Conservation (phyloP, 2,888 invertebrate genomes). For the Thecophora atra region DNA sequence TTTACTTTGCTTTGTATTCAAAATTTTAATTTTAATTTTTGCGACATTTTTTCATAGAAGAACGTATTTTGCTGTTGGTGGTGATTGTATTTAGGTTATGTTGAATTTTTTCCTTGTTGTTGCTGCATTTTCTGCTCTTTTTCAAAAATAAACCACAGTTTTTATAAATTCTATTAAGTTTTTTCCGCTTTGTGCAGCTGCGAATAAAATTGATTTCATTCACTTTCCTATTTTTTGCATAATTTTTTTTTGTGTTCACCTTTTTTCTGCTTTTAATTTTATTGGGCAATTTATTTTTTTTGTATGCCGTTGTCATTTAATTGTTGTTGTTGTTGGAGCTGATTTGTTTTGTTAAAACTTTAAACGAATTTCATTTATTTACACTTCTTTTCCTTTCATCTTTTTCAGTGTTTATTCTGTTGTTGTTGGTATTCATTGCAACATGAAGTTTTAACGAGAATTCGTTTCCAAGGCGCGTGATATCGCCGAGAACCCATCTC, state of each 20-base stretch:
- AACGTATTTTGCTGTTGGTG: background rate
- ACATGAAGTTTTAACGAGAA: constrained; percentile 30
- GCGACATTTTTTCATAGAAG: background rate
- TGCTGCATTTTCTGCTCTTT: constrained; percentile 6
- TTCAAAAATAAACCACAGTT: too few relatives aligned
- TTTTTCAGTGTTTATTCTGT: background rate
- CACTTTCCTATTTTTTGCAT: background rate
- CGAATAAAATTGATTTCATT: constrained; percentile 18
- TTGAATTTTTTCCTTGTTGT: constrained; percentile 1
- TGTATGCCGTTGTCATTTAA: background rate
- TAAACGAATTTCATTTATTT: constrained; percentile 10
- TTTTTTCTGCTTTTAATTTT: background rate
- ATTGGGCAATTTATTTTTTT: background rate
- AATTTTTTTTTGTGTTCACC: background rate
- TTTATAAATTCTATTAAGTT: too few relatives aligned
- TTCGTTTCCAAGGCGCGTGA: constrained; percentile 20
- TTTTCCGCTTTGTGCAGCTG: background rate
- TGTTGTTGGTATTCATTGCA: constrained; percentile 6
- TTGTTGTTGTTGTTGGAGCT: background rate
- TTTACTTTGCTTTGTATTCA: background rate
- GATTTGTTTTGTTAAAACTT: background rate
- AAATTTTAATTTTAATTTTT: background rate
- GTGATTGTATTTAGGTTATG: too few relatives aligned
- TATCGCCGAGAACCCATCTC: too few relatives aligned
- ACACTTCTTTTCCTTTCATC: background rate